phyloP scores from a whole-genome alignment of 2,888 invertebrate species.

The Panzeria rudis region DNA sequence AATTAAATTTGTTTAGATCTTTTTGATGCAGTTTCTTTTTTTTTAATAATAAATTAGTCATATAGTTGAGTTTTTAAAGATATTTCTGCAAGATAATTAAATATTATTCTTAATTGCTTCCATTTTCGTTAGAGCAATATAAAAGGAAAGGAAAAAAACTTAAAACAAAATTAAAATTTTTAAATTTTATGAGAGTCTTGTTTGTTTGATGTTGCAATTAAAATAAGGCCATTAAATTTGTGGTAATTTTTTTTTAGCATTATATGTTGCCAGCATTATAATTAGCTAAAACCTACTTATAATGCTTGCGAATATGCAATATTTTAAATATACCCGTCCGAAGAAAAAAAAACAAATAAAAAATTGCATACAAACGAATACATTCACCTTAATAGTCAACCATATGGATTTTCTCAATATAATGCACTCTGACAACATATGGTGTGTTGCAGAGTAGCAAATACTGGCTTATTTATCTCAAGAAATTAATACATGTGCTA shows the following conservation, averaged over 20 bases:
- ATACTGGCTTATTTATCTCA: slow-evolving; percentile 5
- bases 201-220: slow-evolving; percentile 73
- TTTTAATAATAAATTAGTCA: slow-evolving; percentile 49
- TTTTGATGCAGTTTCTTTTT: not conserved
- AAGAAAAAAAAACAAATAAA: not conserved
- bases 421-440: slow-evolving; percentile 56
- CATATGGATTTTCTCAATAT: slow-evolving; percentile 55
- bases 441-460: slow-evolving; percentile 48
- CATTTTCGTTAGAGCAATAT: slow-evolving; percentile 52
- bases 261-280: slow-evolving; percentile 64
- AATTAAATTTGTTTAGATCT: slow-evolving; percentile 46
- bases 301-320: slow-evolving; percentile 28
- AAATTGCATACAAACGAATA: slow-evolving; percentile 12
- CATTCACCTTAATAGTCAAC: slow-evolving; percentile 52
- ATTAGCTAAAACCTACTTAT: slow-evolving; percentile 56
- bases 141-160: slow-evolving; percentile 6
- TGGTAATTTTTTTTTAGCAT: slow-evolving; percentile 54
- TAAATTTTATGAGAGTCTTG: slow-evolving; percentile 68
- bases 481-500: not conserved
- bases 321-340: slow-evolving; percentile 10
- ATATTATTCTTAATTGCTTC: slow-evolving; percentile 70
- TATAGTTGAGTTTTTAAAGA: slow-evolving; percentile 43
- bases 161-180: slow-evolving; percentile 22
- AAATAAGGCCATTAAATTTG: slow-evolving; percentile 70
- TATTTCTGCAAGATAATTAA: slow-evolving; percentile 66